Base-by-base conservation (phyloP, 1,140 invertebrate genomes). In the Drosophila parabipectinata region DNA sequence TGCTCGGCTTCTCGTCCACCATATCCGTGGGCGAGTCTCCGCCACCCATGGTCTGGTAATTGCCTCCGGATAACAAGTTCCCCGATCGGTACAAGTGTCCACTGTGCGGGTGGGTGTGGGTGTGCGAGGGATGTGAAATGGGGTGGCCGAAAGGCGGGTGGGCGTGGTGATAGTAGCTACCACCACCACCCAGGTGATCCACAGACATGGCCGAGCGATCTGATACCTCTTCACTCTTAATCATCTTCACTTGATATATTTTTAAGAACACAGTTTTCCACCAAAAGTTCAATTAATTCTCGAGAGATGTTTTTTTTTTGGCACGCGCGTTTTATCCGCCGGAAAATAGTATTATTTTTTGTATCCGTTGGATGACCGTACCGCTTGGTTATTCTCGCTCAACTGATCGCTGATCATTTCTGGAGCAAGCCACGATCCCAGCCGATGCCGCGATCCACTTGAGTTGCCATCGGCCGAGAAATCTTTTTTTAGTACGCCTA, bases 211-310 rank as follows among this genome's bases (percentile, higher is more conserved):
- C 34, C 24, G 72, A 66, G 10, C 79, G 83, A 39, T 91, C 90
- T 30, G 77, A 55, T n/a, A 85, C 55, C 55, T 91, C 90, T 66
- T 91, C 90, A 78, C 90, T 91, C 76, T 91, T 91, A 28, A 91
- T 91, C 90, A 91, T 91, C 18, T 77, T 82, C 41, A 39, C 30
- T 41, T 26, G 6, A 15, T 15, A 30, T 50, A 5, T 57, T 54
- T 57, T 53, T 60, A n/a, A 37, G 12, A 37, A 12, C 34, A 37
- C 34, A 51, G 48, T 32, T 54, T 44, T 18, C 32, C 28, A 4
- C 30, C 9, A 14, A 45, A 28, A 24, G n/a, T 7, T 8, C 4
- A 10, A 1, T 14, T 18, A 18, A 24, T 10, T 28, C 9, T 30
- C 3, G 4, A 12, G 12, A 28, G 56, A 4, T 32, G 47, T 58